Conservation (phyloP, 2,888 invertebrate genomes). For the Elysia crispata region DNA sequence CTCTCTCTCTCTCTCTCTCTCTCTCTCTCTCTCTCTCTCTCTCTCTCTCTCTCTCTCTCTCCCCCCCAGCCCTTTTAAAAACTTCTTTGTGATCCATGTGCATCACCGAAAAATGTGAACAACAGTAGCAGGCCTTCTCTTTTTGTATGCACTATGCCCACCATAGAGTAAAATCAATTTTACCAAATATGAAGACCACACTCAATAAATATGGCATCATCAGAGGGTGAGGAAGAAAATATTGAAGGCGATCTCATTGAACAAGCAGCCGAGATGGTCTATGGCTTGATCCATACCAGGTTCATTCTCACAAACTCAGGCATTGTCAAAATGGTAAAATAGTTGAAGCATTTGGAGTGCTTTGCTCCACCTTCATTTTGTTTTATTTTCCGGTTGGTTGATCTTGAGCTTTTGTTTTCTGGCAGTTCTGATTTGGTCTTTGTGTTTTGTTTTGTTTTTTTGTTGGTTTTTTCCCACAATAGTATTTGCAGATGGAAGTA, state of each 20-base stretch:
- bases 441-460: not conserved
- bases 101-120: too few relatives aligned
- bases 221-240: conserved; percentile 86
- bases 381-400: not conserved
- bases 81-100: too few relatives aligned
- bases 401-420: not conserved
- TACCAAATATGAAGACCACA: too few relatives aligned
- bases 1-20: too few relatives aligned
- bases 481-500: too few relatives aligned
- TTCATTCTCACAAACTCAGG: conserved; percentile 99
- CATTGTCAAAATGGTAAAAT: conserved; percentile 92
- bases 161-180: too few relatives aligned
- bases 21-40: too few relatives aligned
- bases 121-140: too few relatives aligned
- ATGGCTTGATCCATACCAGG: conserved; percentile 98
- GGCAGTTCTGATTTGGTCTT: not conserved
- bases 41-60: too few relatives aligned
- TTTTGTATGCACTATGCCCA: too few relatives aligned
- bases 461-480: not conserved
- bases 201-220: not conserved
- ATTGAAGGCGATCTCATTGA: conserved; percentile 98
- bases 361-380: not conserved
- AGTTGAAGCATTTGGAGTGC: too few relatives aligned
- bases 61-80: too few relatives aligned
- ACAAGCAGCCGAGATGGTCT: conserved; percentile 98